A percentile compares a stretch with the other conserved stretches of the same genome.
phyloP scores from a whole-genome alignment of 2,113 vertebrate species.

The Dinomys branickii region DNA sequence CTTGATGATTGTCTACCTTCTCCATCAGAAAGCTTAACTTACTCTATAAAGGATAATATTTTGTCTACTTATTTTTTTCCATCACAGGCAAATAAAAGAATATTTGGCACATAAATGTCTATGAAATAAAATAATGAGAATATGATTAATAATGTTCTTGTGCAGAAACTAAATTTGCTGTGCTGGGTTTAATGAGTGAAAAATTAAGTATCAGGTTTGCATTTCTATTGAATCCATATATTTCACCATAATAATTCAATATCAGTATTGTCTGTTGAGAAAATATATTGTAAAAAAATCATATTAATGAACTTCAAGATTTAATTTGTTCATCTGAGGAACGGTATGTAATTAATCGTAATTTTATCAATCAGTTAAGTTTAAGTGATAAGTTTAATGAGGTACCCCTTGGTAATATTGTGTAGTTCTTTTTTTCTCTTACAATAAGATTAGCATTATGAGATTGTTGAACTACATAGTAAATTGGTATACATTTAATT shows the following conservation, averaged over 20 bases:
- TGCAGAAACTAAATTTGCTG: neutral
- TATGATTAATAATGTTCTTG: neutral
- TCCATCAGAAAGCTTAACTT: neutral
- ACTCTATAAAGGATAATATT: neutral
- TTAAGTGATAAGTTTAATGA: conserved; percentile 13
- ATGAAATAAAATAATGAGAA: neutral
- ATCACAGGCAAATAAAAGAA: neutral
- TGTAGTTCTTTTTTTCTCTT: neutral
- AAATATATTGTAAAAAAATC: neutral
- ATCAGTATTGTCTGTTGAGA: neutral
- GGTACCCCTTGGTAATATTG: neutral
- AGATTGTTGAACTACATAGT: neutral
- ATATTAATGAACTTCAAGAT: neutral
- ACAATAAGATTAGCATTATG: neutral
- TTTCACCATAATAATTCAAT: neutral
- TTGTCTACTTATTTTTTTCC: neutral
- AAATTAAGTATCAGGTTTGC: neutral
- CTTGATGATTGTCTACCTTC: neutral
- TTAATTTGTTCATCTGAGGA: neutral
- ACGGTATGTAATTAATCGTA: neutral
- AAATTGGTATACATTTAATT: neutral
- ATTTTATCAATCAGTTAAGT: neutral
- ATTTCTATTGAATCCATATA: neutral
- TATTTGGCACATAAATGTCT: neutral
- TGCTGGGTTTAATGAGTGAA: neutral